These are phyloP conservation scores for Linnaemya tessellans DNA, from an alignment of 2,888 invertebrate genomes.

Conservation along the genomic window DNA sequence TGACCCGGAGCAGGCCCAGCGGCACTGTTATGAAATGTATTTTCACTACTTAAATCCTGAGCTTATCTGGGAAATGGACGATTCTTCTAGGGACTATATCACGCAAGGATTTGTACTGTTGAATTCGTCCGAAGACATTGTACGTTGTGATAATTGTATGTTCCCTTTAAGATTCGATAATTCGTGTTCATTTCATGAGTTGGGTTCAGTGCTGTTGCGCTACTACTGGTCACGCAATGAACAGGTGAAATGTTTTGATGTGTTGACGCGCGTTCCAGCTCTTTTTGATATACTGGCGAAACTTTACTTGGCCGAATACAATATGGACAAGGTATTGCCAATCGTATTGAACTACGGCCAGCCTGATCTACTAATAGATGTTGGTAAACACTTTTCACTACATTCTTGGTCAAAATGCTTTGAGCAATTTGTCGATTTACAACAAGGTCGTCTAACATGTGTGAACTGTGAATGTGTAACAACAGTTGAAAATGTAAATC, in stretches of 20 bases:
- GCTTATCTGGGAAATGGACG: constrained; percentile 83
- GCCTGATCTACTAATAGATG: constrained; percentile 80
- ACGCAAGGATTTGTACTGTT: constrained; percentile 80
- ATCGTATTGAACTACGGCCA: constrained; percentile 82
- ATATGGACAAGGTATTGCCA: constrained; percentile 81
- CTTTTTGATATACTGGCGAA: constrained; percentile 82
- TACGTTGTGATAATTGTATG: constrained; percentile 81
- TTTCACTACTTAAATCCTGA: constrained; percentile 83
- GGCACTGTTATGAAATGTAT: constrained; percentile 83
- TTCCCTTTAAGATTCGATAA: constrained; percentile 82
- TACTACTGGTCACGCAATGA: constrained; percentile 83
- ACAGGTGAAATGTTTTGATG: constrained; percentile 82
- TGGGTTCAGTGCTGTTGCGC: constrained; percentile 81
- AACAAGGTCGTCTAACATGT: constrained; percentile 80
- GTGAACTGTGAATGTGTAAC: constrained; percentile 81
- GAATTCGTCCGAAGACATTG: constrained; percentile 78
- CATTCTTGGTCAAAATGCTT: constrained; percentile 82
- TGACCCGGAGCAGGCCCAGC: constrained; percentile 78
- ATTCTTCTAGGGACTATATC: constrained; percentile 82
- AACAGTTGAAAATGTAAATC: constrained; percentile 78
- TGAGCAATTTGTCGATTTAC: constrained; percentile 82
- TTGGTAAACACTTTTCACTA: constrained; percentile 78
- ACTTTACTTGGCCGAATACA: constrained; percentile 82
- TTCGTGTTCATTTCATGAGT: constrained; percentile 80
- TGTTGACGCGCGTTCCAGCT: constrained; percentile 81